Evolutionary conservation across 2,113 vertebrate species (phyloP).

Genomic region (Pseudopodoces humilis): DNA sequence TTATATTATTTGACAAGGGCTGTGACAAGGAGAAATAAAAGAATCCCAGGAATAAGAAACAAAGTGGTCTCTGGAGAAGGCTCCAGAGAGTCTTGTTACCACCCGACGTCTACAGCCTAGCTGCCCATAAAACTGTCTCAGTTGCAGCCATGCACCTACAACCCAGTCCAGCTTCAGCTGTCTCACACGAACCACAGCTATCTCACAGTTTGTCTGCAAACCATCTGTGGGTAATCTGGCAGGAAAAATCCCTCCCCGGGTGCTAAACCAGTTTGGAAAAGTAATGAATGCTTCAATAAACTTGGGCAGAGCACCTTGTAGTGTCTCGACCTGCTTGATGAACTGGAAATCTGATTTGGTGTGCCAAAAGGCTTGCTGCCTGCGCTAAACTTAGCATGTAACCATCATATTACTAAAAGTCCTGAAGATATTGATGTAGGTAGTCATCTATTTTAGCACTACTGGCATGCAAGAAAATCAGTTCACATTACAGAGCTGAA

Average conservation of each 20-base stretch:
- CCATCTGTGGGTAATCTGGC: accelerated
- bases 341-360: background rate
- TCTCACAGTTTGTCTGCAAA: background rate
- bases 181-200: background rate
- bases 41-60: background rate
- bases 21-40: background rate
- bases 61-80: background rate
- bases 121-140: background rate
- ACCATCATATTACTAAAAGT: background rate
- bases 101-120: accelerated
- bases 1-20: background rate
- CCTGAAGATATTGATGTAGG: background rate
- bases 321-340: background rate
- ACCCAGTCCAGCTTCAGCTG: background rate
- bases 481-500: background rate
- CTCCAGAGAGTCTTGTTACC: background rate
- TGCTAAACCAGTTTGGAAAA: background rate
- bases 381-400: background rate
- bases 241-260: background rate
- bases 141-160: accelerated
- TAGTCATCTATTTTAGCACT: background rate
- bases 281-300: background rate
- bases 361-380: background rate
- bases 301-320: background rate
- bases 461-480: background rate